Base-by-base conservation (phyloP, 2,888 invertebrate species). In the Anodontia alba region DNA sequence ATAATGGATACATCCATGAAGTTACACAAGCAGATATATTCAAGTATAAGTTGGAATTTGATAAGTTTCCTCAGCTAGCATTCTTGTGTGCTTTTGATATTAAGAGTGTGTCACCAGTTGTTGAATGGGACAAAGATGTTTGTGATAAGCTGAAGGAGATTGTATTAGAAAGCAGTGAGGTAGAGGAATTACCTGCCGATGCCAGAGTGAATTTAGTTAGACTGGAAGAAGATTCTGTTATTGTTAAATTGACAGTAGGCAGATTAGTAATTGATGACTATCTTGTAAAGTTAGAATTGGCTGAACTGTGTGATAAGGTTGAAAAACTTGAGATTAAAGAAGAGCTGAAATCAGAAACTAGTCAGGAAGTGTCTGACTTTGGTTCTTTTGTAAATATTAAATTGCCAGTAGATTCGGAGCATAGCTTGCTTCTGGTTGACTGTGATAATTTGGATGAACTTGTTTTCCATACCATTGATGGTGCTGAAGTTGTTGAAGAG, bases 41-140 rank as follows among this genome's bases (percentile, higher is more conserved):
- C 49, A 54, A 43, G 23, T 76, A 93, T 10, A 79, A 78, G 38
- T 46, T 84, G 8, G 87, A 89, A 15, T 91, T 90, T 79, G 68
- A 89, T 20, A 69, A 70, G 20, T 83, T 91, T 29, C 91, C 93
- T 8, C 83, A 84, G 23, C 88, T 93, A 75, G 92, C 92, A n/a
- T 81, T 93, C 49, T 69, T 83, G 66, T 93, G 93, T 81, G 78
- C 75, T 51, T 80, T 92, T 15, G 88, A 87, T 26, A 76, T 91
- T n/a, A 72, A 70, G 10, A 79, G 82, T 12, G 73, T 78, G 5
- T 49, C 74, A 0, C 74, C 73, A 33, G 54, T 38, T 31, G 85
- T 82, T 33, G 69, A 69, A 0, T 88, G 90, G 89, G 80, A 77
- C 17, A 78, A 76, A 7, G 78, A 75, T n/a, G 74, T 82, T 1